Percentiles rank a stretch among this genome's conserved stretches.
Conservation (phyloP, 2,888 invertebrate species). For the Ecdyonurus torrentis region DNA sequence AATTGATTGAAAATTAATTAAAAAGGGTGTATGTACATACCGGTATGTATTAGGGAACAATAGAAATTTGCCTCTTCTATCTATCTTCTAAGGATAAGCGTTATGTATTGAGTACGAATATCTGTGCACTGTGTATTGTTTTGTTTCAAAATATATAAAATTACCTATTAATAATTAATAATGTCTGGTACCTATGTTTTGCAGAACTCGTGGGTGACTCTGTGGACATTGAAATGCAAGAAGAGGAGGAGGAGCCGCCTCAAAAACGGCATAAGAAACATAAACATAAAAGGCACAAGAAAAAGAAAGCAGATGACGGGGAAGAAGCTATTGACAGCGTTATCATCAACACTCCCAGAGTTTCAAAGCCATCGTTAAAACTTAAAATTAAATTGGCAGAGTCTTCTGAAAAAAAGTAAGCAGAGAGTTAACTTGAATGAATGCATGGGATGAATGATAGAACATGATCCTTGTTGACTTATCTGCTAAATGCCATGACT, state of each 20-base stretch:
- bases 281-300: slow-evolving; percentile 43
- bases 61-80: too few species aligned
- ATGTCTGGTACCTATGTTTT: neutral
- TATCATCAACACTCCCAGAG: slow-evolving; percentile 23
- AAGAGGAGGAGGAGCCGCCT: slow-evolving; percentile 20
- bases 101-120: too few species aligned
- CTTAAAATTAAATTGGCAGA: slow-evolving; percentile 33
- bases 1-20: too few species aligned
- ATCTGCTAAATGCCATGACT: too few species aligned
- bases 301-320: slow-evolving; percentile 34
- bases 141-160: neutral
- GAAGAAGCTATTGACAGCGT: slow-evolving; percentile 35
- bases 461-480: neutral
- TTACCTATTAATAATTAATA: neutral
- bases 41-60: too few species aligned
- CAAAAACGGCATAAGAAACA: slow-evolving; percentile 46
- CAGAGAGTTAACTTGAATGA: too few species aligned
- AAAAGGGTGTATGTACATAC: too few species aligned
- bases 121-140: too few species aligned
- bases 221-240: neutral
- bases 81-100: too few species aligned
- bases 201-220: neutral
- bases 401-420: slow-evolving; percentile 14
- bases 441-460: neutral
- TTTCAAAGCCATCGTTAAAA: slow-evolving; percentile 30